phyloP scores from a whole-genome alignment of 2,888 invertebrate genomes.

The Parnassius smintheus region DNA sequence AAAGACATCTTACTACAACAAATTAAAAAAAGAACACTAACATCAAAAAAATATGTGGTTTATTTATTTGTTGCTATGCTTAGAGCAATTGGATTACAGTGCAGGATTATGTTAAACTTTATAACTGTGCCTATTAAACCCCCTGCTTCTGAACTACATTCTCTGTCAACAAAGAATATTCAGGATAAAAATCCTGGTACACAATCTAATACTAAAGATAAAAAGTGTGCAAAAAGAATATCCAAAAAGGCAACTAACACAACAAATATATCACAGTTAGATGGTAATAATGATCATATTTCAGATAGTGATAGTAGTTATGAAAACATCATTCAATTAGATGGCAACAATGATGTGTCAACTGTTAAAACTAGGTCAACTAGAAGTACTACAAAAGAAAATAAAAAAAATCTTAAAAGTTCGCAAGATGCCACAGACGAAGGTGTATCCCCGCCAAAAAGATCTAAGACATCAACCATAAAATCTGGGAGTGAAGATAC shows the following conservation, averaged over 20 bases:
- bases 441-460: conserved; percentile 62
- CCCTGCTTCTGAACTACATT: conserved; percentile 82
- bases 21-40: conserved; percentile 82
- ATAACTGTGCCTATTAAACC: conserved; percentile 88
- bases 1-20: conserved; percentile 76
- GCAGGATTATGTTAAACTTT: conserved; percentile 90
- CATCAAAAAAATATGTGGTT: conserved; percentile 85
- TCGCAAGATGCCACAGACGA: conserved; percentile 37
- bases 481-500: conserved; percentile 24
- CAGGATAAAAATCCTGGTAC: conserved; percentile 39
- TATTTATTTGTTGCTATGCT: conserved; percentile 88
- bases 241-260: conserved; percentile 40
- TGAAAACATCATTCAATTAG: conserved; percentile 57
- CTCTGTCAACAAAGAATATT: conserved; percentile 74
- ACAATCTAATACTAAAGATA: conserved; percentile 32
- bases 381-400: conserved; percentile 44
- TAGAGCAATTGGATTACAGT: conserved; percentile 90
- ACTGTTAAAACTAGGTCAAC: conserved; percentile 43
- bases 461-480: conserved; percentile 39
- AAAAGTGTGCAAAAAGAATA: conserved; percentile 35
- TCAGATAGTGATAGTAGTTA: conserved; percentile 39
- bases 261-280: conserved; percentile 73
- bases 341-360: conserved; percentile 58
- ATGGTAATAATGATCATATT: conserved; percentile 73
- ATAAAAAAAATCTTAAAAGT: conserved; percentile 34